Evolutionary conservation across 2,113 vertebrate species (phyloP).

Genomic region (Pipa parva): DNA sequence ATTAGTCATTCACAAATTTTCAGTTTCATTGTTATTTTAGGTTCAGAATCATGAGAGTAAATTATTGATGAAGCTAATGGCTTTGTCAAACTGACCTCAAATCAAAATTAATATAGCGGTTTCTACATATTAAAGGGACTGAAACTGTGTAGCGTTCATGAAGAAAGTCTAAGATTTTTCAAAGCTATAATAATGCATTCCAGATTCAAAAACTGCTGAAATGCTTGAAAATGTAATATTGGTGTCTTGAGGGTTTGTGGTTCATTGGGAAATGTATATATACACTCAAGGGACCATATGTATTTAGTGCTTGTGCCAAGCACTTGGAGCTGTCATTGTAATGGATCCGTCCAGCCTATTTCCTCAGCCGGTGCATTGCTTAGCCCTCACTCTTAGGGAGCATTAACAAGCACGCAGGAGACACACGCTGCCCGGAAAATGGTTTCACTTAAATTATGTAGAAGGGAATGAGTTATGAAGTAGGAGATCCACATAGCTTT

Average conservation of each 20-base stretch:
- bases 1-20: no score
- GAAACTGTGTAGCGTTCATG: no score
- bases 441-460: conserved; percentile 31
- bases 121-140: no score
- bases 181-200: no score
- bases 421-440: conserved; percentile 5
- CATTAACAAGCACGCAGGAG: conserved; percentile 19
- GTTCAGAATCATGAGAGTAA: no score
- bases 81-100: no score
- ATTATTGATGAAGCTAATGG: no score
- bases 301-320: conserved; percentile 3
- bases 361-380: conserved; percentile 3
- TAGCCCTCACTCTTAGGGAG: not conserved
- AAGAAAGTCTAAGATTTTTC: no score
- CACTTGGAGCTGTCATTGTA: conserved; percentile 26
- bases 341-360: conserved; percentile 21
- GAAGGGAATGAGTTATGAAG: not conserved
- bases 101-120: no score
- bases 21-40: no score
- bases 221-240: not conserved
- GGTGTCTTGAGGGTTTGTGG: not conserved
- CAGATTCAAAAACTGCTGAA: no score
- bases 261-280: not conserved
- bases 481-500: not conserved
- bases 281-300: not conserved